Evolutionary conservation across 2,797 vertebrate genomes (phyloP).

Genomic region (Chromis chromis): DNA sequence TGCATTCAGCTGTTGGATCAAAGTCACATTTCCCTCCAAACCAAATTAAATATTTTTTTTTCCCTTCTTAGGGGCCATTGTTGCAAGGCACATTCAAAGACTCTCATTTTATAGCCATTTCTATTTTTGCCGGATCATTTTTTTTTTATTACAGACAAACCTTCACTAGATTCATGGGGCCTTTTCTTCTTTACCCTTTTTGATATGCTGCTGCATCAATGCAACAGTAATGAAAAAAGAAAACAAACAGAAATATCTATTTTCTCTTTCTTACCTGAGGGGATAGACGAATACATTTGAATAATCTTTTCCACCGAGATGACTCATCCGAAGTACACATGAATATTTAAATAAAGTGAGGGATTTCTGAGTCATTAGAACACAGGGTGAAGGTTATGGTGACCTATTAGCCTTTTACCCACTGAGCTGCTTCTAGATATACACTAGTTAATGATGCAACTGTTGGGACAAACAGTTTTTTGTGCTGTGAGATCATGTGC

Average conservation of each 20-base stretch:
- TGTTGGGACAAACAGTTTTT: not conserved
- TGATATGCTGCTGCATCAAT: conserved; percentile 64
- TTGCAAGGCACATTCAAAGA: conserved; percentile 54
- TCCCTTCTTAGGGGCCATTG: conserved; percentile 38
- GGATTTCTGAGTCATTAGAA: conserved; percentile 49
- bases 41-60: conserved; percentile 68
- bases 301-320: conserved; percentile 70
- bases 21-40: conserved; percentile 75
- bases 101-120: conserved; percentile 73
- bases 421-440: conserved; percentile 23
- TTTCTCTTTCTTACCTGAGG: conserved; percentile 70
- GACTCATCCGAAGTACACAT: conserved; percentile 68
- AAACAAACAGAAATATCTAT: conserved; percentile 75
- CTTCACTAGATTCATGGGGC: conserved; percentile 43
- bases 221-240: conserved; percentile 64
- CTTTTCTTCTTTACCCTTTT: conserved; percentile 64
- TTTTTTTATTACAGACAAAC: conserved; percentile 58
- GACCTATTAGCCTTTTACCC: conserved; percentile 61
- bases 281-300: conserved; percentile 77
- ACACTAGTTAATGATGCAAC: not conserved
- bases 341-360: conserved; percentile 61
- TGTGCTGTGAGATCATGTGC: not conserved
- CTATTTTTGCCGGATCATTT: conserved; percentile 58
- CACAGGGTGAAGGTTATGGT: conserved; percentile 33
- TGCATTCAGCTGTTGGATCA: conserved; percentile 79